phyloP scores from a whole-genome alignment of 2,888 invertebrate species.

The Elaeidobius kamerunicus region DNA sequence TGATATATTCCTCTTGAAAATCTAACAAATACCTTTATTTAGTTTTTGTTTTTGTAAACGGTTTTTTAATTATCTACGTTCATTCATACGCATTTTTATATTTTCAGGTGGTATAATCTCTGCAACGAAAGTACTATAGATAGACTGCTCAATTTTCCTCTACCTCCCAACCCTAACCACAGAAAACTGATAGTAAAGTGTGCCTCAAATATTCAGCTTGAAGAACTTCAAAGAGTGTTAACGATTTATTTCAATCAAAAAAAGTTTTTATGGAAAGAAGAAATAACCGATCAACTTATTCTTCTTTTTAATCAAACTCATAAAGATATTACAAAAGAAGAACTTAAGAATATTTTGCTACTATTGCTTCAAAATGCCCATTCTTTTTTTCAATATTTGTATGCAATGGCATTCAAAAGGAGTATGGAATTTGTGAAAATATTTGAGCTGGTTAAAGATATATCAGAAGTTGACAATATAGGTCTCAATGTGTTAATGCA shows the following conservation, averaged over 20 bases:
- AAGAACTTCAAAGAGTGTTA: constrained; percentile 36
- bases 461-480: constrained; percentile 37
- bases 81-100: too few relatives aligned
- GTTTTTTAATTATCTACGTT: too few relatives aligned
- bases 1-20: too few relatives aligned
- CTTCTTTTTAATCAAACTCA: constrained; percentile 41
- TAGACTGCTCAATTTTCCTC: constrained; percentile 37
- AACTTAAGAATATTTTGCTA: constrained; percentile 39
- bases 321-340: constrained; percentile 22
- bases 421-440: constrained; percentile 29
- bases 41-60: too few relatives aligned
- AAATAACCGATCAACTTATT: constrained; percentile 35
- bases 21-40: too few relatives aligned
- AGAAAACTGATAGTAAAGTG: constrained; percentile 42
- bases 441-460: constrained; percentile 33
- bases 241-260: constrained; percentile 40
- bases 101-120: constrained; percentile 37
- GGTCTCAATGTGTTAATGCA: constrained; percentile 35
- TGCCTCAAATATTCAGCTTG: constrained; percentile 36
- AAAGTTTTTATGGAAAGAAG: constrained; percentile 36
- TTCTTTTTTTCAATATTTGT: constrained; percentile 37
- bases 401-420: constrained; percentile 41
- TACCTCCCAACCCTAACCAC: constrained; percentile 31
- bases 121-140: constrained; percentile 40
- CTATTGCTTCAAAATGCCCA: constrained; percentile 43